These are phyloP conservation scores for Sus cebifrons DNA, from an alignment of 2,797 vertebrate genomes.

Conservation along the genomic window DNA sequence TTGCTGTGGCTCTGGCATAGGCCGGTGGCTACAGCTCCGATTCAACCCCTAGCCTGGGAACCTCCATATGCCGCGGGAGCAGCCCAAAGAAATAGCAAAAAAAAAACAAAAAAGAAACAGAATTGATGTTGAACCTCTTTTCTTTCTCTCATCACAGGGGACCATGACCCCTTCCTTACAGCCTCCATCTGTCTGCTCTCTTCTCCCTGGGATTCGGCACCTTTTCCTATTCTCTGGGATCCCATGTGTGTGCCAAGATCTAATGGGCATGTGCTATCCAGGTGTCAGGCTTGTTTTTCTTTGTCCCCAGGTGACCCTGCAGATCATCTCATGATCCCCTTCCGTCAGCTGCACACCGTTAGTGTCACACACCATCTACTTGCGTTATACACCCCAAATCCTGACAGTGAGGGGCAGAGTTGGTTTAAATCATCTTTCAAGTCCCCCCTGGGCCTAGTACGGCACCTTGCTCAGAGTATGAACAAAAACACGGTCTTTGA, in stretches of 20 bases:
- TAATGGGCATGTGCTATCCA: neutral
- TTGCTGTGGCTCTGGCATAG: too few relatives aligned
- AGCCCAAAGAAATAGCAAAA: too few relatives aligned
- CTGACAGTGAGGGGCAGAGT: neutral
- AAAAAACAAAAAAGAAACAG: too few relatives aligned
- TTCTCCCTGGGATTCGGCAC: neutral
- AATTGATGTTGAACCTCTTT: neutral
- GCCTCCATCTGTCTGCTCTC: neutral
- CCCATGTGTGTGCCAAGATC: neutral
- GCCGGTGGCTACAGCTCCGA: too few relatives aligned
- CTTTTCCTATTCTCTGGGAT: slow-evolving; percentile 14
- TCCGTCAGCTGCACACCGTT: neutral
- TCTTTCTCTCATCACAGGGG: slow-evolving; percentile 22
- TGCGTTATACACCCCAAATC: neutral
- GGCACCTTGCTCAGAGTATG: neutral
- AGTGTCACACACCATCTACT: neutral
- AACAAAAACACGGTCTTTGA: slow-evolving; percentile 35
- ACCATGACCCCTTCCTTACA: neutral
- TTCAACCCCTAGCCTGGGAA: too few relatives aligned
- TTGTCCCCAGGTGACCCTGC: neutral
- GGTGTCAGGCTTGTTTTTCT: neutral
- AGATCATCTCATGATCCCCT: neutral
- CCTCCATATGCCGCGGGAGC: too few relatives aligned
- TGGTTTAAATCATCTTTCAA: slow-evolving; percentile 17
- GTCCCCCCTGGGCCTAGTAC: neutral